Evolutionary conservation across 2,888 invertebrate species (phyloP), one percentile per base, ranked within the genome.

Genomic region (Tachystola acroxantha): DNA sequence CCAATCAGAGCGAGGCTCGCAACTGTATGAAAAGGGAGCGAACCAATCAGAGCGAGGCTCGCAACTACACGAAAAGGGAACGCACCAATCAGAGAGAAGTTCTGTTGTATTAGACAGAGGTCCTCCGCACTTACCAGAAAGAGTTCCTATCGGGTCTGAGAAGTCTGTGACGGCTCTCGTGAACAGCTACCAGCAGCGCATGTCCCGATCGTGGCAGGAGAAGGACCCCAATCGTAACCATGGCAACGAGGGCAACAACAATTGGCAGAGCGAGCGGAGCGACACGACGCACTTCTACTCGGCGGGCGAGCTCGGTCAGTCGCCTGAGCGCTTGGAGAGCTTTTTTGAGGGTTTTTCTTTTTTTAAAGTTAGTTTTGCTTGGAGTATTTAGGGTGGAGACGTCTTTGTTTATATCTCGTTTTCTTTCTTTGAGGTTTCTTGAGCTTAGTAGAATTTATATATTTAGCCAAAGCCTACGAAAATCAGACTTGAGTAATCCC

Each of bases 231-330:
- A 28, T 36, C 41, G 43, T 39, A 48, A 50, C 38, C 32, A 33
- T 12, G 39, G 55, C 16, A 65, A 68, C 46, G 37, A 60, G 0
- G 59, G 58, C 42, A 75, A 72, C 43, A 74, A 77, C 42, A 77
- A 80, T 39, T 76, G 74, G 64, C 76, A 75, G 46, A 65, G 49
- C 27, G 70, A 68, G 32, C 16, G 3, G 16, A 80, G 79, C 42
- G 73, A 64, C 5, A 66, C 81, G 0, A 74, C 85, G 9, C 81
- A 82, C 39, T 80, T 82, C 57, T 87, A 86, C 49, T 61, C 79
- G 2, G 67, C 82, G 19, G 72, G 71, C 49, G 87, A 87, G 36
- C 70, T 75, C 39, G 86, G 87, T 87, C 65, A 84, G 86, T 81
- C 36, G 10, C 27, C 22, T 6, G 28, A 7, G n/a, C n/a, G n/a